Evolutionary conservation across 1,140 invertebrate species (phyloP), one percentile per base, ranked within the genome.

Genomic region (Paramacrobiotus metropolitanus): DNA sequence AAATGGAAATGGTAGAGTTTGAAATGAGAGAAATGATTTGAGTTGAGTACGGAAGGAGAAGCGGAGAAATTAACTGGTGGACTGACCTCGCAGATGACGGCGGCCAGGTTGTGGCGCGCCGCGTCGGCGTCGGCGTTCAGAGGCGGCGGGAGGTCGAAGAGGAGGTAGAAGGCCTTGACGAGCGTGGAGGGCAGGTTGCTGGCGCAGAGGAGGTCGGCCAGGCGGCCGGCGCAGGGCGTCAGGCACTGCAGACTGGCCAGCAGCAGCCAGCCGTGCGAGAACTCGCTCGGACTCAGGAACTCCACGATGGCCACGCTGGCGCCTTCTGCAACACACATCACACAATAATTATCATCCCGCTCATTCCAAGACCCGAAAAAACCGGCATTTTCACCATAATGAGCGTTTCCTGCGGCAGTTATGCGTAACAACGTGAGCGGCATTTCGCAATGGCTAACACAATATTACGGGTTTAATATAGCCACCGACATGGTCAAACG

Each of bases 91-190:
- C 34, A 9, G 34, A 9, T 40, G 34, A 40, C 34, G 34, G 34
- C 34, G 9, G 48, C 48, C 48, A 55, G 24, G 24, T 24, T 55
- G 9, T 30, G 29, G 20, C 31, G 62, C 20, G 21, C 61, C 20
- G 9, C 59, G n/a, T n/a, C n/a, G 15, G 21, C n/a, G 20, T 65
- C 44, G 15, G 62, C 59, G 2, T 29, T 44, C 29, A 60, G 61
- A 44, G 87, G 82, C 74, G 84, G 82, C 44, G 93, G 91, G 55
- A 99, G 76, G 77, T 98, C 94, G 75, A 97, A 97, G 74, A 99
- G 98, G 63, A 99, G 75, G 73, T 99, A 99, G 31, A 98, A 77
- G 77, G 93, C 96, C 78, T 97, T 98, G 2, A 97, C 92, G 68
- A 99, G 76, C 30, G 94, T 98, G 62, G 90, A 96, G 34, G 94